Evolutionary conservation across 2,888 invertebrate genomes (phyloP).

Genomic region (Drosophila prostipennis): DNA sequence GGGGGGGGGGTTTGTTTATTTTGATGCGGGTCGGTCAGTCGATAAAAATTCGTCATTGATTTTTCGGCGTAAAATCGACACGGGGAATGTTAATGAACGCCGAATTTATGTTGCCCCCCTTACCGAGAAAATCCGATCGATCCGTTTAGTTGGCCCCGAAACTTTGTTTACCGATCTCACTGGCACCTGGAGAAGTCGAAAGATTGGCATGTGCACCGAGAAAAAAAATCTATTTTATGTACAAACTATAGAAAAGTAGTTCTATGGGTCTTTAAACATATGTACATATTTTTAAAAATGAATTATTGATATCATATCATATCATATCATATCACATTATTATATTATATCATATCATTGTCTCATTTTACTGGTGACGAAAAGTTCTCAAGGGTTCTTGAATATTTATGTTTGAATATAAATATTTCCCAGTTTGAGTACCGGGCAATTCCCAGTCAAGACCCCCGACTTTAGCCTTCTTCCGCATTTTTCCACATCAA

Average conservation of each 20-base stretch:
- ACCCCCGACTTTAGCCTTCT: constrained; percentile 1
- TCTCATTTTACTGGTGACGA: neutral
- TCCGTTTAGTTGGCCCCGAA: constrained; percentile 53
- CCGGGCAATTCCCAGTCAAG: neutral
- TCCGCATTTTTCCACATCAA: neutral
- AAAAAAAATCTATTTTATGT: neutral
- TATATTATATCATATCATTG: too few species aligned
- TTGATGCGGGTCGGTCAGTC: constrained; percentile 70
- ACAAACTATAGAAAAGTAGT: too few species aligned
- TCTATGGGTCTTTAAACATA: too few species aligned
- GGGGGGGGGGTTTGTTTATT: constrained; percentile 72
- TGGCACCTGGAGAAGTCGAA: constrained; percentile 35
- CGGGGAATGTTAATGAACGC: constrained; percentile 53
- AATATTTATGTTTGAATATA: too few species aligned
- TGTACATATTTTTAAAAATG: too few species aligned
- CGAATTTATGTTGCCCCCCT: constrained; percentile 25
- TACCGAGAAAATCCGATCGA: neutral
- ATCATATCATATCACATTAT: too few species aligned
- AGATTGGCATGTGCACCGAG: neutral
- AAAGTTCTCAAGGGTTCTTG: too few species aligned
- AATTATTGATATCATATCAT: too few species aligned
- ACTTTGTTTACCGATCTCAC: constrained; percentile 53
- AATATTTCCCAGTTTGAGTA: neutral
- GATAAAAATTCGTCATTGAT: constrained; percentile 75
- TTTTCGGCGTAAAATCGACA: constrained; percentile 48